Evolutionary conservation across 2,113 vertebrate species (phyloP), one percentile per base, ranked within the genome.

Genomic region (Indicator maculatus): DNA sequence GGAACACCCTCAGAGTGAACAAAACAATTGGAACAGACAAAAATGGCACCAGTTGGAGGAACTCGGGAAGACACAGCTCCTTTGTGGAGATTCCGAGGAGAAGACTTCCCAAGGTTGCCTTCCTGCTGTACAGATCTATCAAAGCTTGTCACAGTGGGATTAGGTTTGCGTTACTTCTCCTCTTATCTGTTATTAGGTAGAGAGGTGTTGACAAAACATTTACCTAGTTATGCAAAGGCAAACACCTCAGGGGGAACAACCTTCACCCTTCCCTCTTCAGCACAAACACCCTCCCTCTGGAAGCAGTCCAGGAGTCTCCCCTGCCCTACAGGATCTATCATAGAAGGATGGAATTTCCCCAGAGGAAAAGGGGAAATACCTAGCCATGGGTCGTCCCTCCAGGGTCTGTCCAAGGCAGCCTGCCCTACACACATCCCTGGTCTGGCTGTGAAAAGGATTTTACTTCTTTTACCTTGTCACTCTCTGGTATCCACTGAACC

Each of bases 171-270:
- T 91, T 95, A 72, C 67, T 69, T 86, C 58, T 88, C 53, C 84
- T 82, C 76, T 95, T 87, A 75, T 94, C 94, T 95, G 90, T 96
- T 94, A 95, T 91, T 94, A 96, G 90, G 53, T 90, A 94, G 83
- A 71, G 41, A 83, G 59, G 12, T 58, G 89, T 95, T 96, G 90
- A 97, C 89, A 96, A 97, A 96, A 94, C 94, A 96, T 93, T 95
- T 86, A 90, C 86, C 93, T 85, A 86, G 74, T 89, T 93, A 63
- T 78, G 66, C 79, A 90, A 88, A 96, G 75, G 74, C 80, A 93
- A 83, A 64, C 67, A 82, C 41, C 74, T 84, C 67, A 26, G 60
- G 27, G 76, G 61, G 67, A 84, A 63, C 74, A 97, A 94, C 88
- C 78, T 96, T 82, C 3, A 13, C 52, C 92, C 93, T 87, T 89